These are phyloP conservation scores for Ostrea edulis DNA, from an alignment of 1,140 invertebrate genomes.

Conservation along the genomic window DNA sequence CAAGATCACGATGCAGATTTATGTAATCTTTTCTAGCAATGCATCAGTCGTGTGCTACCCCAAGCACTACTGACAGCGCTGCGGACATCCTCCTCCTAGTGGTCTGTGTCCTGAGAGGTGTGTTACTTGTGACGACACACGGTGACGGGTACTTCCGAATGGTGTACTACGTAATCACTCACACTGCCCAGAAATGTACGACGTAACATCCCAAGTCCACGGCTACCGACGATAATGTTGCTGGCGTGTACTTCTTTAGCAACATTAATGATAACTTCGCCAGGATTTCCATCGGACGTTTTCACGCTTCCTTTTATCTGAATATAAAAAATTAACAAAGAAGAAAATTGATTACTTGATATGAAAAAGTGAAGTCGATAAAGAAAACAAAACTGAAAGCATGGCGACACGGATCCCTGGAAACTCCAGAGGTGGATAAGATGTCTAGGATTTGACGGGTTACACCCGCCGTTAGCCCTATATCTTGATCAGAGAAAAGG, in stretches of 20 bases:
- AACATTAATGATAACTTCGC: constrained; percentile 19
- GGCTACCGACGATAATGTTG: constrained; percentile 48
- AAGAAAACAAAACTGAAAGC: too few species aligned
- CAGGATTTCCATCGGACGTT: constrained; percentile 35
- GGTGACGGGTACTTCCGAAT: constrained; percentile 58
- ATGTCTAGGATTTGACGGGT: too few species aligned
- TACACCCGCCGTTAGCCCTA: too few species aligned
- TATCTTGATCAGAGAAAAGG: too few species aligned
- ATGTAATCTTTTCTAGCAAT: too few species aligned
- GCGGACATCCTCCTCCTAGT: neutral
- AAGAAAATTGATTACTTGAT: neutral
- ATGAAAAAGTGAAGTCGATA: too few species aligned
- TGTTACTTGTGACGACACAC: constrained; percentile 47
- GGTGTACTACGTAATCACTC: constrained; percentile 63
- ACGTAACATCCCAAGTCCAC: constrained; percentile 53
- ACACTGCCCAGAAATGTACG: constrained; percentile 61
- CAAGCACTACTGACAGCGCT: too few species aligned
- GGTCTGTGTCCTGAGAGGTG: neutral
- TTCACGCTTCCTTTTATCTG: constrained; percentile 39
- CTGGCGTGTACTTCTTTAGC: constrained; percentile 33
- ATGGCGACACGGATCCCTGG: neutral
- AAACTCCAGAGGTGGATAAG: neutral
- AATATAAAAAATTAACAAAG: neutral
- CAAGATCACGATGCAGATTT: too few species aligned
- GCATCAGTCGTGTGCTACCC: too few species aligned